Evolutionary conservation across 2,113 vertebrate species (phyloP), one percentile per base, ranked within the genome.

Genomic region (Oreochromis niloticus): DNA sequence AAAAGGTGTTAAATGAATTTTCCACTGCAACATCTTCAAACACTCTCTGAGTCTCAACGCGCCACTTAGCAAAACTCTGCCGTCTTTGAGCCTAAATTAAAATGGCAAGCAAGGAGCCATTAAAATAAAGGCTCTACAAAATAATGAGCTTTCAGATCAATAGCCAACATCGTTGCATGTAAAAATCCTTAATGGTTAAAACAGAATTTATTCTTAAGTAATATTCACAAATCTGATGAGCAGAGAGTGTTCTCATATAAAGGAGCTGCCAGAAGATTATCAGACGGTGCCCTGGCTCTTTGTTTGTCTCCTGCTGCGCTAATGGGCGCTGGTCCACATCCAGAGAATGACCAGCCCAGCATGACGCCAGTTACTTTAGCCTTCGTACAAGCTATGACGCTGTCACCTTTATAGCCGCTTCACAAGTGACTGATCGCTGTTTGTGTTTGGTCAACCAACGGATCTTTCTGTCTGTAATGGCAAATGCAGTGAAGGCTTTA

Each of bases 291-390:
- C 27, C 82, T 1, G 46, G 22, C 87, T 80, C 48, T 85, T 30
- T 81, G 73, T 83, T 90, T 39, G 32, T 56, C 82, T 80, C 90
- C 88, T 66, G 75, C 83, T 89, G 91, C 39, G 88, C 86, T 92
- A 90, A 88, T 88, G 85, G 92, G 84, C 83, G 79, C 73, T 41
- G 71, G 71, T 87, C 87, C 85, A 91, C 79, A 55, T 90, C 83
- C 79, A 88, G 56, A 85, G 39, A 32, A 22, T 80, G 75, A 86
- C 85, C 85, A 81, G 46, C 87, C 43, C 87, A 89, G 88, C 91
- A 7, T 61, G 89, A 54, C 41, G 5, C 54, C 24, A 41, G 2
- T 80, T 75, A 83, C 56, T 54, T 87, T 82, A 79, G 79, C 63
- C 55, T 55, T 83, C 80, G 1, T 83, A 79, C 73, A 85, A 46